These are phyloP conservation scores for Elephas maximus DNA, from an alignment of 2,113 vertebrate species.

Conservation along the genomic window DNA sequence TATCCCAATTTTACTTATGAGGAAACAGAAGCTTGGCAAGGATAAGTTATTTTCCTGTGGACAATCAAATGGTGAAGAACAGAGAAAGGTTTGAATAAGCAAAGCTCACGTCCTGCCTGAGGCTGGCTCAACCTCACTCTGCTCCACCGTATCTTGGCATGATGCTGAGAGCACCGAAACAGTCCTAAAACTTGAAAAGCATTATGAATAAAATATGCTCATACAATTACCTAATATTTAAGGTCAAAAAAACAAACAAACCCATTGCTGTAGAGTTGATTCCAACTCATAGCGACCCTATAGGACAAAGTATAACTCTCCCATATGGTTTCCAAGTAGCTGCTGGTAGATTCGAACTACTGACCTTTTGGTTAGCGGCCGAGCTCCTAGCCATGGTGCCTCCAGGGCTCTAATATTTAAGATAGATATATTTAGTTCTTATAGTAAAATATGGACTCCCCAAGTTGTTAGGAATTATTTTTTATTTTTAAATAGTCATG, in stretches of 20 bases:
- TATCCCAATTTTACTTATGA: background rate
- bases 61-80: background rate
- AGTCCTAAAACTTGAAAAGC: background rate
- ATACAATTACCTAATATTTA: background rate
- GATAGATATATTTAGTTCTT: background rate
- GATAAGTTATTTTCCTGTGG: background rate
- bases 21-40: background rate
- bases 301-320: too few species aligned
- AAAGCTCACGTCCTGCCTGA: background rate
- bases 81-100: background rate
- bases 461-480: background rate
- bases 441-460: background rate
- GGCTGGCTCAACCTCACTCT: background rate
- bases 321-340: too few species aligned
- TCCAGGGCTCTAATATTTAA: background rate
- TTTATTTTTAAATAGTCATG: background rate
- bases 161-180: background rate
- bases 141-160: background rate
- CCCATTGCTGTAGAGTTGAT: too few species aligned
- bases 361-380: too few species aligned
- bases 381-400: too few species aligned
- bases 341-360: too few species aligned
- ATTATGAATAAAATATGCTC: background rate
- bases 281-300: too few species aligned
- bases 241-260: background rate